These are phyloP conservation scores for Dolichotis patagonum DNA, from an alignment of 2,113 vertebrate genomes.

Conservation along the genomic window DNA sequence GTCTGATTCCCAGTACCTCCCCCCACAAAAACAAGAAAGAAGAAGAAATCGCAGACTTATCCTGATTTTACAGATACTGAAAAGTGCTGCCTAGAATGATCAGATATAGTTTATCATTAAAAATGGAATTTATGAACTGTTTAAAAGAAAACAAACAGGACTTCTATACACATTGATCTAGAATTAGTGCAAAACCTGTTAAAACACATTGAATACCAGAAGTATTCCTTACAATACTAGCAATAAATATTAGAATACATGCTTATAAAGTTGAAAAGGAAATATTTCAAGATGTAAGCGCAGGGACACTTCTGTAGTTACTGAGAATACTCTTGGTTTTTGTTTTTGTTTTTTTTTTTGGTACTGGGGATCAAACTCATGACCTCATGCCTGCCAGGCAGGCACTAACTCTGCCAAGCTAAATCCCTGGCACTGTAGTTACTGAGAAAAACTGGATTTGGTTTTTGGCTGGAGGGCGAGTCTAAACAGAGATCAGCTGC, in stretches of 20 bases:
- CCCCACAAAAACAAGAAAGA: too few species aligned
- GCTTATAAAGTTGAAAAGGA: slow-evolving; percentile 45
- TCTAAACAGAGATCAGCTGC: neutral
- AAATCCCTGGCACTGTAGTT: neutral
- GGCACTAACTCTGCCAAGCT: too few species aligned
- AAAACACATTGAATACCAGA: neutral
- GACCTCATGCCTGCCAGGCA: too few species aligned
- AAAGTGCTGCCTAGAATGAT: neutral
- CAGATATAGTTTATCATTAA: neutral
- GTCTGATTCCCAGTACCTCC: too few species aligned
- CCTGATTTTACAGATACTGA: neutral
- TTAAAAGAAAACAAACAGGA: neutral
- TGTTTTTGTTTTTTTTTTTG: too few species aligned
- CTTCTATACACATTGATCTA: slow-evolving; percentile 27
- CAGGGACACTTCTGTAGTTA: neutral
- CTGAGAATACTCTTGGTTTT: neutral
- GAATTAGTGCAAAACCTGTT: neutral
- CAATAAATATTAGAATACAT: slow-evolving; percentile 27
- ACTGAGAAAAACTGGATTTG: slow-evolving; percentile 22
- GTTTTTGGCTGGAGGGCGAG: neutral
- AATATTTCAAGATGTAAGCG: slow-evolving; percentile 56
- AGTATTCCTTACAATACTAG: slow-evolving; percentile 27
- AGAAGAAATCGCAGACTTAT: too few species aligned
- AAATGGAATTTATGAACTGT: neutral
- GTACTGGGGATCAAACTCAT: too few species aligned